Percentiles rank a stretch among this genome's conserved stretches.
phyloP scores from a whole-genome alignment of 2,797 vertebrate species.

The Crocidura indochinensis region DNA sequence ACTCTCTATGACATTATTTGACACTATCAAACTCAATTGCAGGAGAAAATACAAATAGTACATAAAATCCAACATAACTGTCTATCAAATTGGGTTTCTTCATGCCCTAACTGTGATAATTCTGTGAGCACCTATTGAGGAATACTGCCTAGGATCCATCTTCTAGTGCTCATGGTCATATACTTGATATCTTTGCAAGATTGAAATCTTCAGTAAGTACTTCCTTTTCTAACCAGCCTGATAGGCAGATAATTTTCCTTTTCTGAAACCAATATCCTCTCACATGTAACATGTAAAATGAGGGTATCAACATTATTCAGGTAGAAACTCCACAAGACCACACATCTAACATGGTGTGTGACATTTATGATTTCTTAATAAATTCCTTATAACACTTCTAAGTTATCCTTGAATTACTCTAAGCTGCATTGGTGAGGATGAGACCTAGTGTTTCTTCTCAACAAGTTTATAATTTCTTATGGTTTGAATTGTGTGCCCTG shows the following conservation, averaged over 20 bases:
- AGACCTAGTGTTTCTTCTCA: background rate
- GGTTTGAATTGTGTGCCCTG: background rate
- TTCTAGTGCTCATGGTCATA: background rate
- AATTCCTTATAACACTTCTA: too few relatives aligned
- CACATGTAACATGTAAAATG: background rate
- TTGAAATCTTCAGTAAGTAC: background rate
- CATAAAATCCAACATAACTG: rapidly evolving
- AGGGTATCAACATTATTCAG: background rate
- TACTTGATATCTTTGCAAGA: background rate
- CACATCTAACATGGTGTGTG: too few relatives aligned
- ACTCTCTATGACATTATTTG: background rate
- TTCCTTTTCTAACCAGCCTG: background rate
- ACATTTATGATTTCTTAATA: too few relatives aligned
- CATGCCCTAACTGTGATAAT: background rate
- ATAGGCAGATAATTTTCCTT: background rate
- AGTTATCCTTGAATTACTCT: too few relatives aligned
- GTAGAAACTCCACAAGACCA: background rate
- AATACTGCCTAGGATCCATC: background rate
- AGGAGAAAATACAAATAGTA: background rate
- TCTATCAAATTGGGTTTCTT: rapidly evolving
- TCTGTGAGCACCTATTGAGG: background rate
- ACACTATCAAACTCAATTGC: background rate
- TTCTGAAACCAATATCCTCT: background rate
- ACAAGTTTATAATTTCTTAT: background rate
- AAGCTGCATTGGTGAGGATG: background rate